Percentiles rank a stretch among this genome's conserved stretches.
These are phyloP conservation scores for Furnarius figulus DNA, from an alignment of 2,113 vertebrate genomes.

Conservation along the genomic window DNA sequence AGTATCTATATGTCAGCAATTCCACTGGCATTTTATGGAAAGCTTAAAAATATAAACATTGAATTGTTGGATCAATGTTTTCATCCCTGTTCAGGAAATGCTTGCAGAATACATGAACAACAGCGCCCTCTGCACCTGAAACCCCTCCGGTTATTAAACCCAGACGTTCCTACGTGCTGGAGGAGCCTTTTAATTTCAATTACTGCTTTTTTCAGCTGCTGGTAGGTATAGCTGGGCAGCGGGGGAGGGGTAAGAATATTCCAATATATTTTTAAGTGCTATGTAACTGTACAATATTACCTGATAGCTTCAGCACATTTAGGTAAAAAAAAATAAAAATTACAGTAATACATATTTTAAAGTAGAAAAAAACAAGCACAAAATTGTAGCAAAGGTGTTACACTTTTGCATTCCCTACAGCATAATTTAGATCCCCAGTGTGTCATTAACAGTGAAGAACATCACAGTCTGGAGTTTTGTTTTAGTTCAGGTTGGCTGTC, in stretches of 20 bases:
- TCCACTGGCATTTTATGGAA: slow-evolving; percentile 48
- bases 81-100: slow-evolving; percentile 40
- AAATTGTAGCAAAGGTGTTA: not conserved
- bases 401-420: not conserved
- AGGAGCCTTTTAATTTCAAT: slow-evolving; percentile 51
- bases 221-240: not conserved
- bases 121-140: slow-evolving; percentile 82
- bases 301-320: not conserved
- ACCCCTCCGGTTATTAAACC: slow-evolving; percentile 29
- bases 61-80: slow-evolving; percentile 48
- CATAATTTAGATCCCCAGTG: not conserved
- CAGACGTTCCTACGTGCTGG: not conserved
- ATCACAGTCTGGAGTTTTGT: not conserved
- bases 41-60: slow-evolving; percentile 66
- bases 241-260: not conserved
- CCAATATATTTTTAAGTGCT: slow-evolving; percentile 1
- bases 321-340: not conserved
- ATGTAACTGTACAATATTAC: not conserved
- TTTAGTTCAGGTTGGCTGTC: not conserved
- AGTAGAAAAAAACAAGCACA: not conserved
- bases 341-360: not conserved
- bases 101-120: slow-evolving; percentile 76
- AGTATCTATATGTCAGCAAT: slow-evolving; percentile 57
- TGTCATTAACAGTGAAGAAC: not conserved
- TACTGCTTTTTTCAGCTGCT: slow-evolving; percentile 27